Evolutionary conservation across 1,140 invertebrate species (phyloP).

Genomic region (Trichonephila clavipes): DNA sequence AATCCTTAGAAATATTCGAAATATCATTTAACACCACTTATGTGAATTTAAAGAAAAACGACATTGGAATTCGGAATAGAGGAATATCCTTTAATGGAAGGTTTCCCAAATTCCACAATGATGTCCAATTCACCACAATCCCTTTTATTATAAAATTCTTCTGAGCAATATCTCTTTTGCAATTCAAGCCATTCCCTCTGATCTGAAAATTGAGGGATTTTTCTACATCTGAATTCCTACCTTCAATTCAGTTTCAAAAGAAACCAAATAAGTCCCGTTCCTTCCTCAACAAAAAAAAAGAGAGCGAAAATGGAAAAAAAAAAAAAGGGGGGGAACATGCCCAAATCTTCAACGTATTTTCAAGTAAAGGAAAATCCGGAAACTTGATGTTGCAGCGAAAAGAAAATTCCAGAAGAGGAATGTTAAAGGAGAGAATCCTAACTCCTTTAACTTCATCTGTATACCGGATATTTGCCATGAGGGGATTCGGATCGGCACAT

Average conservation of each 20-base stretch:
- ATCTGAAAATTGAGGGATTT: background rate
- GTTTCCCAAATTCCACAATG: too few relatives aligned
- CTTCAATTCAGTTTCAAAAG: background rate
- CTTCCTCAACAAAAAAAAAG: background rate
- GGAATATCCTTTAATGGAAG: too few relatives aligned
- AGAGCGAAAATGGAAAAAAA: background rate
- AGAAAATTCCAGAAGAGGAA: slow-evolving; percentile 14
- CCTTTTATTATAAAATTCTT: too few relatives aligned
- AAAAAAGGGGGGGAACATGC: background rate
- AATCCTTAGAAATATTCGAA: too few relatives aligned
- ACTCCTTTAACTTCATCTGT: slow-evolving; percentile 42
- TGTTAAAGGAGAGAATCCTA: slow-evolving; percentile 28
- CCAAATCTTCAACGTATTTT: background rate
- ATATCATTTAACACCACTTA: too few relatives aligned
- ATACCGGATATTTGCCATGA: slow-evolving; percentile 42
- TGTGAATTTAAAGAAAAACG: too few relatives aligned
- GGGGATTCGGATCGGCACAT: slow-evolving; percentile 29
- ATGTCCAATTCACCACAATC: too few relatives aligned
- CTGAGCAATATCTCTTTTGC: background rate
- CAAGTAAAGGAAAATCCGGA: slow-evolving; percentile 2
- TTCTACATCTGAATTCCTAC: background rate
- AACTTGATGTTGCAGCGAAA: slow-evolving; percentile 12
- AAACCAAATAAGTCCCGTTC: background rate
- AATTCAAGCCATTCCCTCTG: background rate
- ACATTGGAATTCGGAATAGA: too few relatives aligned